phyloP scores from a whole-genome alignment of 2,888 invertebrate species.

The Microctonus brassicae region DNA sequence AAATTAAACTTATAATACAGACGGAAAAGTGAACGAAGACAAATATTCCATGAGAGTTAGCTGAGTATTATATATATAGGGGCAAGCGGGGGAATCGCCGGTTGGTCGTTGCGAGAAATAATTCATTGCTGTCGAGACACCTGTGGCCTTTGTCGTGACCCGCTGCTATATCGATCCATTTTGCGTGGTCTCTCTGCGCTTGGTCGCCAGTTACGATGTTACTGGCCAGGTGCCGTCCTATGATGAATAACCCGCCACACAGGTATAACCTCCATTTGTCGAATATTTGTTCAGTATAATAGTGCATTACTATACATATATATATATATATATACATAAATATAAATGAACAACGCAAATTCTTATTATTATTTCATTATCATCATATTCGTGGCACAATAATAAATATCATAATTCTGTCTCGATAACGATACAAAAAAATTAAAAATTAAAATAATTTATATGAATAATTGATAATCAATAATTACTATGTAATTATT shows the following conservation, averaged over 20 bases:
- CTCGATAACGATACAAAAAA: neutral
- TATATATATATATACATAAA: conserved; percentile 5
- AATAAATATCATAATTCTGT: neutral
- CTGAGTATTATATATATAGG: neutral
- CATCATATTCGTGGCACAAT: neutral
- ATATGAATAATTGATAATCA: too few relatives aligned
- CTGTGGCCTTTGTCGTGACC: conserved; percentile 40
- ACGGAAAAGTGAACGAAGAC: conserved; percentile 1
- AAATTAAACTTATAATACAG: neutral
- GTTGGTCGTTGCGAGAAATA: conserved; percentile 27
- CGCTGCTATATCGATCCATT: conserved; percentile 35
- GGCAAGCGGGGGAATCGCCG: neutral
- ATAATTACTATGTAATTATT: too few relatives aligned
- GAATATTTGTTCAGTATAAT: conserved; percentile 35
- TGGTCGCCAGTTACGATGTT: conserved; percentile 30
- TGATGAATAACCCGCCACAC: conserved; percentile 33
- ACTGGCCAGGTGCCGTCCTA: conserved; percentile 34
- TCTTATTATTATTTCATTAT: conserved; percentile 3
- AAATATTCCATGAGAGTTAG: neutral
- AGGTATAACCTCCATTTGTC: conserved; percentile 38
- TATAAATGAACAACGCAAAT: neutral
- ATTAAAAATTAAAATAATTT: too few relatives aligned
- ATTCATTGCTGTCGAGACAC: conserved; percentile 38
- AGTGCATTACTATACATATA: too few relatives aligned
- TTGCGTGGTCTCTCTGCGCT: conserved; percentile 33